These are phyloP conservation scores for Eueremaeus valkanovi DNA, from an alignment of 2,888 invertebrate species.

Conservation along the genomic window DNA sequence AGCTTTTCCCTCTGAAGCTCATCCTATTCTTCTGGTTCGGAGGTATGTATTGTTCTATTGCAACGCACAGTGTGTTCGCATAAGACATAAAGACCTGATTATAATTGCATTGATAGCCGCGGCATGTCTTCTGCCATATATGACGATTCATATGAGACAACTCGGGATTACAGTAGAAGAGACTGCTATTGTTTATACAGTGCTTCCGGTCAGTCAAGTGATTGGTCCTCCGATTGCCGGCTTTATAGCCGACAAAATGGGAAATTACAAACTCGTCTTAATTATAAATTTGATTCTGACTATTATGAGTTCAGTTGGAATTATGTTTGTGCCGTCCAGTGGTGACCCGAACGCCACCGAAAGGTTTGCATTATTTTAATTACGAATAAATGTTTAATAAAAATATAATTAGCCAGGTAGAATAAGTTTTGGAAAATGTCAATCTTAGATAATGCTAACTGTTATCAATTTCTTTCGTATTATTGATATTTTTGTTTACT, in stretches of 20 bases:
- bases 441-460: too few species aligned
- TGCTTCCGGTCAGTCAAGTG: slow-evolving; percentile 79
- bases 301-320: slow-evolving; percentile 71
- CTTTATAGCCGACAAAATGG: slow-evolving; percentile 73
- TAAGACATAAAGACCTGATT: too few species aligned
- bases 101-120: slow-evolving; percentile 60
- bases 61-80: neutral
- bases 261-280: slow-evolving; percentile 77
- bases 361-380: slow-evolving; percentile 33
- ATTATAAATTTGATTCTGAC: slow-evolving; percentile 71
- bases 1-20: slow-evolving; percentile 70
- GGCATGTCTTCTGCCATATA: slow-evolving; percentile 75
- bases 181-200: slow-evolving; percentile 78
- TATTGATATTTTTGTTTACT: too few species aligned
- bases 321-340: slow-evolving; percentile 57
- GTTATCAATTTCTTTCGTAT: too few species aligned
- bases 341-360: slow-evolving; percentile 31
- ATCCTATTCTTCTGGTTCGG: slow-evolving; percentile 78
- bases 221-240: slow-evolving; percentile 74
- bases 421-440: too few species aligned
- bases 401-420: too few species aligned
- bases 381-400: too few species aligned
- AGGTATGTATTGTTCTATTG: slow-evolving; percentile 57
- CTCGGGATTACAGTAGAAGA: slow-evolving; percentile 80
- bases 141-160: slow-evolving; percentile 85